These are phyloP conservation scores for Drosophila tani DNA, from an alignment of 1,140 invertebrate genomes.

Conservation along the genomic window DNA sequence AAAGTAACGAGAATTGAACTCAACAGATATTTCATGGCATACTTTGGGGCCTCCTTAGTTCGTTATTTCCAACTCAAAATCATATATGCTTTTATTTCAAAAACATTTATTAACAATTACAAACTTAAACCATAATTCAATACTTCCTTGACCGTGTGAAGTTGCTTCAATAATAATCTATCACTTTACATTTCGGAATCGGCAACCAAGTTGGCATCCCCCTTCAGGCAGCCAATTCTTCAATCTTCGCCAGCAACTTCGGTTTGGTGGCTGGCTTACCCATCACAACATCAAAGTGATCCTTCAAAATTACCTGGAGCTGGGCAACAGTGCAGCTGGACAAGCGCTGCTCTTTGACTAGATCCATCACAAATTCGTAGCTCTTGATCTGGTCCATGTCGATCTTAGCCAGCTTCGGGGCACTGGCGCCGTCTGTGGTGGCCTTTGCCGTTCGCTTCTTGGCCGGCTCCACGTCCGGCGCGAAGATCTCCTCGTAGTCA, in stretches of 20 bases:
- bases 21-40: background rate
- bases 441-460: constrained; percentile 64
- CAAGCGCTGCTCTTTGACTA: constrained; percentile 49
- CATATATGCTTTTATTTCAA: background rate
- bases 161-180: background rate
- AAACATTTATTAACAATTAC: background rate
- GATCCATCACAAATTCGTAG: constrained; percentile 42
- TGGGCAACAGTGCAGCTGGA: constrained; percentile 55
- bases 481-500: constrained; percentile 63
- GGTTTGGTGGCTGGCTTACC: constrained; percentile 40
- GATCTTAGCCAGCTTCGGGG: constrained; percentile 64
- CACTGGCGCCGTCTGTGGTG: constrained; percentile 25
- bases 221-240: constrained; percentile 4
- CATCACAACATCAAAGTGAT: constrained; percentile 47
- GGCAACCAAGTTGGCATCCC: background rate
- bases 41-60: background rate
- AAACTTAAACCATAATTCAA: constrained; percentile 2
- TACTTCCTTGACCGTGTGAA: background rate
- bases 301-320: constrained; percentile 51
- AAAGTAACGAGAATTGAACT: background rate
- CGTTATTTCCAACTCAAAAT: background rate
- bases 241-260: constrained; percentile 54
- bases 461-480: constrained; percentile 36
- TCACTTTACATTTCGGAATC: background rate
- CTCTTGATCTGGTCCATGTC: constrained; percentile 42